Percentiles rank a stretch among this genome's conserved stretches.
Conservation (phyloP, 2,797 vertebrate species). For the Vireo griseus region DNA sequence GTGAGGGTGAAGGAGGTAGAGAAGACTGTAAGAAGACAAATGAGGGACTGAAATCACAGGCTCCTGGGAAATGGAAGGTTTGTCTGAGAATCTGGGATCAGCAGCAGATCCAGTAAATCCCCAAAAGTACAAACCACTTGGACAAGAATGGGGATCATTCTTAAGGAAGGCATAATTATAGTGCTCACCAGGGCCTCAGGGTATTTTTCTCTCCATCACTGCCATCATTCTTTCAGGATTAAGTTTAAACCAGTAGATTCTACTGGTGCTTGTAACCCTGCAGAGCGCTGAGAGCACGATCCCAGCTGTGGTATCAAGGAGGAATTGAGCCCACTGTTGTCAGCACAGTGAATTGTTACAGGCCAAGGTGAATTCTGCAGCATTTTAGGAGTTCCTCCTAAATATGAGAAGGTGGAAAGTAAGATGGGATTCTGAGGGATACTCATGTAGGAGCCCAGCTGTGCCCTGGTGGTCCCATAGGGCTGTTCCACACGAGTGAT, state of each 20-base stretch:
- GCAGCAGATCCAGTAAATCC: slow-evolving; percentile 39
- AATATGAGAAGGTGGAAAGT: neutral
- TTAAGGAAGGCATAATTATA: neutral
- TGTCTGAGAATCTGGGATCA: slow-evolving; percentile 22
- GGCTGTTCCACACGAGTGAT: neutral
- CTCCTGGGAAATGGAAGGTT: neutral
- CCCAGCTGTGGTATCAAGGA: neutral
- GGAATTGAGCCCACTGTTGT: neutral
- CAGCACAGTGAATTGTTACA: neutral
- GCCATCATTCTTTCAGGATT: slow-evolving; percentile 23
- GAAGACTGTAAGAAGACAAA: neutral
- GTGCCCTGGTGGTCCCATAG: neutral
- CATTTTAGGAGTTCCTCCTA: neutral
- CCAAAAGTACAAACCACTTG: neutral
- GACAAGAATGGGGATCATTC: neutral
- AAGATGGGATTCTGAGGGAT: neutral
- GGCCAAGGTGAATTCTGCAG: neutral
- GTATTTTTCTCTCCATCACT: slow-evolving; percentile 19
- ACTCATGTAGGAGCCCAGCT: neutral
- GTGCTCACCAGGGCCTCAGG: neutral
- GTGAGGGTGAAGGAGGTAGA: neutral
- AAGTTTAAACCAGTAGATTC: slow-evolving; percentile 9
- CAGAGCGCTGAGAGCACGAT: neutral
- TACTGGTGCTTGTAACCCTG: neutral
- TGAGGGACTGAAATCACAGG: neutral